Conservation (phyloP, 2,888 invertebrate genomes). For the Volucella zonaria region DNA sequence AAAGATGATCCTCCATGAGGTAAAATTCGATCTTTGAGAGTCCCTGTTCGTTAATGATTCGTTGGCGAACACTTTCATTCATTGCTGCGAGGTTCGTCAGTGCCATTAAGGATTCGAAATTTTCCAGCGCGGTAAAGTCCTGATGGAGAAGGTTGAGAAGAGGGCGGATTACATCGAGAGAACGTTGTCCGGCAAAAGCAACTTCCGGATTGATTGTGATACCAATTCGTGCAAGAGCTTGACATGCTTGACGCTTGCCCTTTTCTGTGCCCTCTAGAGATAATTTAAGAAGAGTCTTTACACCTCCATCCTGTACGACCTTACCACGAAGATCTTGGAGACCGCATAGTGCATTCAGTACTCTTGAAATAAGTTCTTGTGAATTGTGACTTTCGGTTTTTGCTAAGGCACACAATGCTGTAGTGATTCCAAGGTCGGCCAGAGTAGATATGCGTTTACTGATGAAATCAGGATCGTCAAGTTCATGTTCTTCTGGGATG, state of each 20-base stretch:
- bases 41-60: conserved; percentile 96
- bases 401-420: conserved; percentile 93
- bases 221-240: conserved; percentile 96
- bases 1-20: conserved; percentile 96
- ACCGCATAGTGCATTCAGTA: conserved; percentile 94
- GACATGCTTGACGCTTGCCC: conserved; percentile 93
- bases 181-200: conserved; percentile 97
- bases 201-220: conserved; percentile 98
- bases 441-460: conserved; percentile 89
- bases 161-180: conserved; percentile 94
- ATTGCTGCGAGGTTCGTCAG: conserved; percentile 97
- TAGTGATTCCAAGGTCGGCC: conserved; percentile 93
- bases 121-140: conserved; percentile 95
- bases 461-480: conserved; percentile 94
- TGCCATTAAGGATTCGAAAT: conserved; percentile 98
- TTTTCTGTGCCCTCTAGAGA: conserved; percentile 92
- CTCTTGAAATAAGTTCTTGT: conserved; percentile 93
- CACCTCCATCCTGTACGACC: conserved; percentile 97
- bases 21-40: conserved; percentile 95
- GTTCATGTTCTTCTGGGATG: conserved; percentile 97
- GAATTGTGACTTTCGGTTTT: conserved; percentile 97
- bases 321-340: conserved; percentile 92
- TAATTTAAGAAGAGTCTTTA: conserved; percentile 93
- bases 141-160: conserved; percentile 91
- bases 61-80: conserved; percentile 89